phyloP scores from a whole-genome alignment of 2,113 vertebrate species.

The Rhinoderma darwinii region DNA sequence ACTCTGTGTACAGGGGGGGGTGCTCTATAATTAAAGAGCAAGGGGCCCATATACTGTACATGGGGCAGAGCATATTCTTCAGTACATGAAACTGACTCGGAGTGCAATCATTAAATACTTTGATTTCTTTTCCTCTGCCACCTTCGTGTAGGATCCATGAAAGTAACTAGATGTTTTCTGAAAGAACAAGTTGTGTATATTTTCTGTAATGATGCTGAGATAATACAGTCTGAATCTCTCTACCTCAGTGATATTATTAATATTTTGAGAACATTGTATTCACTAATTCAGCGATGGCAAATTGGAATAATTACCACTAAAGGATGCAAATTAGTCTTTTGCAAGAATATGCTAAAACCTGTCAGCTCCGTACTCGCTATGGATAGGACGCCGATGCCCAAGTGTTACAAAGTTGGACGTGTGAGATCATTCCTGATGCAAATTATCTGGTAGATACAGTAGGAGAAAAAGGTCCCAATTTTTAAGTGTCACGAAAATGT shows the following conservation, averaged over 20 bases:
- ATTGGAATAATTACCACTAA: constrained; percentile 39
- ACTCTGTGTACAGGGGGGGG: no score
- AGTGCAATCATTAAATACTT: no score
- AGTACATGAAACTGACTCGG: no score
- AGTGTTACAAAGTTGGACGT: background rate
- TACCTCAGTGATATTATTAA: constrained; percentile 7
- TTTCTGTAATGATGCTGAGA: constrained; percentile 12
- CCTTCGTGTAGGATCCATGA: background rate
- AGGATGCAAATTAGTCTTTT: constrained; percentile 39
- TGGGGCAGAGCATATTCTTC: no score
- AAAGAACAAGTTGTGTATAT: background rate
- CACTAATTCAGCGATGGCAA: constrained; percentile 28
- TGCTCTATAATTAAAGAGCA: no score
- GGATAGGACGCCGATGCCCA: constrained; percentile 1
- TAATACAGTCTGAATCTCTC: background rate
- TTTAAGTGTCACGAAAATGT: background rate
- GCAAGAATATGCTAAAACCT: constrained; percentile 23
- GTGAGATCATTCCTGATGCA: background rate
- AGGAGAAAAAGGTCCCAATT: background rate
- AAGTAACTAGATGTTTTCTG: background rate
- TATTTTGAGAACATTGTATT: constrained; percentile 45
- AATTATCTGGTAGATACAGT: background rate
- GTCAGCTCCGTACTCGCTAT: constrained; percentile 4
- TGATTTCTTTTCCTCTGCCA: no score
- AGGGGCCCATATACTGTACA: no score